Conservation (phyloP, 2,888 invertebrate species). For the Thyatira batis region DNA sequence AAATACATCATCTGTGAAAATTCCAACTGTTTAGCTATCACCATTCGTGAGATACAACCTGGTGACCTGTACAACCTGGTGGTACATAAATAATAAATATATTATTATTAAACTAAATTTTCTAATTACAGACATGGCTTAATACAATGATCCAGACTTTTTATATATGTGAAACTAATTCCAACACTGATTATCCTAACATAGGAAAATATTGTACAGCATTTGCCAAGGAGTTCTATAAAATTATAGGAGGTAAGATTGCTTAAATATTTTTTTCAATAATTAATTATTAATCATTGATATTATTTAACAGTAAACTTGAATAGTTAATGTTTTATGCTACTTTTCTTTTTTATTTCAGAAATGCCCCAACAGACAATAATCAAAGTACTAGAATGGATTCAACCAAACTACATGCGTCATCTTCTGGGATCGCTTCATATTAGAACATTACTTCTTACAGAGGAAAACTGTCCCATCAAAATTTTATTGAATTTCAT, state of each 20-base stretch:
- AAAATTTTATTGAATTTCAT: conserved; percentile 50
- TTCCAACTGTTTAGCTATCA: too few species aligned
- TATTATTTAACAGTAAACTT: too few species aligned
- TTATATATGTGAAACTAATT: conserved; percentile 61
- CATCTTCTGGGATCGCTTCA: conserved; percentile 51
- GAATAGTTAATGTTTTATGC: too few species aligned
- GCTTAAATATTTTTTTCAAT: not conserved
- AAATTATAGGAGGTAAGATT: conserved; percentile 55
- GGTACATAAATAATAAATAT: too few species aligned
- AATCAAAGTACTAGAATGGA: conserved; percentile 53
- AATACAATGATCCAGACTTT: conserved; percentile 64
- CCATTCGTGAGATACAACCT: too few species aligned
- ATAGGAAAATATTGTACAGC: conserved; percentile 50
- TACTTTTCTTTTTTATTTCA: too few species aligned
- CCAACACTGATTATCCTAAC: conserved; percentile 64
- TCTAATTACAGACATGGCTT: conserved; percentile 64
- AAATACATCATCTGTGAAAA: too few species aligned
- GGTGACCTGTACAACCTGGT: too few species aligned
- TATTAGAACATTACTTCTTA: conserved; percentile 42
- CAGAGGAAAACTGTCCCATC: conserved; percentile 49
- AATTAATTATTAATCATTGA: not conserved
- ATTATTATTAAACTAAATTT: too few species aligned
- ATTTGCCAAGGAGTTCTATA: conserved; percentile 63
- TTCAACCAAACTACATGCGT: conserved; percentile 65
- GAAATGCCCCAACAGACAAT: conserved; percentile 57